These are phyloP conservation scores for Tapirus indicus DNA, from an alignment of 2,797 vertebrate species.

Conservation along the genomic window DNA sequence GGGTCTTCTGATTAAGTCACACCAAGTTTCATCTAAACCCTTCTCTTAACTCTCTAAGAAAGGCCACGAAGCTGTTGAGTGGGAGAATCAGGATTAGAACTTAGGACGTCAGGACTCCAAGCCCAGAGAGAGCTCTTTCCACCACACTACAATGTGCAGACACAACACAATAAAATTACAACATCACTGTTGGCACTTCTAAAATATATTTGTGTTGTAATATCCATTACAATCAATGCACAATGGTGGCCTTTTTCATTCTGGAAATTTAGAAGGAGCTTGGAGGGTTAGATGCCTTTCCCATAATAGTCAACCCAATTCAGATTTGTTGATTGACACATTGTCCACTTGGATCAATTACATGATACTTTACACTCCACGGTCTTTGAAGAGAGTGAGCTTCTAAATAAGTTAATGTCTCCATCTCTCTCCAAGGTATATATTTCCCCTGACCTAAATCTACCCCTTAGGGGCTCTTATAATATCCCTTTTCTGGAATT, in stretches of 20 bases:
- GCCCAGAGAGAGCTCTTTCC: not conserved
- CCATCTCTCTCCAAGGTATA: constrained; percentile 62
- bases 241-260: constrained; percentile 59
- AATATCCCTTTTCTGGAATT: constrained; percentile 73
- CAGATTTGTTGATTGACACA: constrained; percentile 69
- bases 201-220: constrained; percentile 39
- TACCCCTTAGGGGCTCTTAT: constrained; percentile 24
- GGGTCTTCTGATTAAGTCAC: not conserved
- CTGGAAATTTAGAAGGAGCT: constrained; percentile 59
- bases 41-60: not conserved
- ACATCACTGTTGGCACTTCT: not conserved
- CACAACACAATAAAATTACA: not conserved
- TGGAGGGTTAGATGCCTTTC: constrained; percentile 33
- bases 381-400: constrained; percentile 61
- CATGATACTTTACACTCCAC: constrained; percentile 55
- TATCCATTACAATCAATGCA: constrained; percentile 28
- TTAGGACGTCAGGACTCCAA: not conserved
- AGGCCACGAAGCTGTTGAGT: not conserved
- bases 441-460: constrained; percentile 71
- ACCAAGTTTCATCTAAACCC: not conserved
- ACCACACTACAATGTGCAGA: not conserved
- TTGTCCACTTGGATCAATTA: constrained; percentile 70
- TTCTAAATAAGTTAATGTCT: constrained; percentile 67
- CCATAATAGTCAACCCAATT: constrained; percentile 54
- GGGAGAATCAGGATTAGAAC: not conserved